Conservation (phyloP, 2,113 vertebrate genomes). For the Peromyscus californicus region DNA sequence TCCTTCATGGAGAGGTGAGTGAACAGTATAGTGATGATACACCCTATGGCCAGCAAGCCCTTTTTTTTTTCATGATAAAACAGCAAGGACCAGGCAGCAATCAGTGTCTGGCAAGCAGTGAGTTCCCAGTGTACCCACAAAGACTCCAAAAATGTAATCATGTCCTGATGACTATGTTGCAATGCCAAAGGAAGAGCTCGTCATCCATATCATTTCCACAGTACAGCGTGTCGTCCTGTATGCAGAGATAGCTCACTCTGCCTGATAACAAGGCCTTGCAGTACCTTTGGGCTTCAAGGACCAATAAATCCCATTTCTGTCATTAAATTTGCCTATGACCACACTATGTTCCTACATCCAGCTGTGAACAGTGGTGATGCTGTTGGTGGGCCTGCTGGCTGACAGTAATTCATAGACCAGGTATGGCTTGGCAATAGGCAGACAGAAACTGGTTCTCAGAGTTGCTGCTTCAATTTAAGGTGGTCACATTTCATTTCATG, state of each 20-base stretch:
- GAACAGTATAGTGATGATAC: background rate
- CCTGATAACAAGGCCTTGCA: background rate
- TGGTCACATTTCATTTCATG: background rate
- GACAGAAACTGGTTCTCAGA: background rate
- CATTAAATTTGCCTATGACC: background rate
- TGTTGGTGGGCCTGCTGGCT: background rate
- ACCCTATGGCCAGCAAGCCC: background rate
- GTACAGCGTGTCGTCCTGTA: fast-evolving
- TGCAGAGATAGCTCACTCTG: background rate
- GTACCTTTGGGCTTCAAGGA: background rate
- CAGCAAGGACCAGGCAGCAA: background rate
- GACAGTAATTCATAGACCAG: background rate
- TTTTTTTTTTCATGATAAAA: background rate
- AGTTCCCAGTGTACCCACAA: constrained; percentile 21
- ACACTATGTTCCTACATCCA: background rate
- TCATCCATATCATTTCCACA: background rate
- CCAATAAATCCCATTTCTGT: no score
- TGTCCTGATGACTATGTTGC: background rate
- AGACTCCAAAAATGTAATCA: background rate
- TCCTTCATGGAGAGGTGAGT: background rate
- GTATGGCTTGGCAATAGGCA: background rate
- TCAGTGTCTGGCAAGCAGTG: constrained; percentile 5
- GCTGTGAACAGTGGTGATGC: fast-evolving
- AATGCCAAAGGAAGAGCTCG: background rate
- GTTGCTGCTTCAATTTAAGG: background rate